Percentiles rank a stretch among this genome's conserved stretches.
These are phyloP conservation scores for Erythrocercus mccallii DNA, from an alignment of 2,113 vertebrate genomes.

Conservation along the genomic window DNA sequence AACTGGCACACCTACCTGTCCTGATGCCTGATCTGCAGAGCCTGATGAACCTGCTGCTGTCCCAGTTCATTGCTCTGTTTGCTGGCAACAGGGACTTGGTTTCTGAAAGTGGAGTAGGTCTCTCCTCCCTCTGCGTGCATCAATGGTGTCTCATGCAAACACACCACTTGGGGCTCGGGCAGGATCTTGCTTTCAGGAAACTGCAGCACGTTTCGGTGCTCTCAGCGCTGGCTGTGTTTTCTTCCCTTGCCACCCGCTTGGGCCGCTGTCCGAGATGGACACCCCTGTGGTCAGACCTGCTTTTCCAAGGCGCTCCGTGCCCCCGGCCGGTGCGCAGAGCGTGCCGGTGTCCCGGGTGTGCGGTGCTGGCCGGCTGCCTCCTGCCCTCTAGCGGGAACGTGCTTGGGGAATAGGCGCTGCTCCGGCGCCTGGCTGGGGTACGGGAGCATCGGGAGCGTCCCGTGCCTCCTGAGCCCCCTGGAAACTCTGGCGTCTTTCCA, in stretches of 20 bases:
- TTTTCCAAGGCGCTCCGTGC: background rate
- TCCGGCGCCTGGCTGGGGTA: background rate
- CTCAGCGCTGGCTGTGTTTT: background rate
- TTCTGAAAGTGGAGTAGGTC: constrained; percentile 9
- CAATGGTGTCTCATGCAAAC: background rate
- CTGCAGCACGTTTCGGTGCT: fast-evolving
- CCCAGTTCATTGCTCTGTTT: background rate
- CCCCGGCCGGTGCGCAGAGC: background rate
- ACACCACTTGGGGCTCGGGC: background rate
- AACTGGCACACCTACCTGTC: background rate
- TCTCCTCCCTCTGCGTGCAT: background rate
- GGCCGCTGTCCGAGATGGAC: background rate
- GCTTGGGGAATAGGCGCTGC: background rate
- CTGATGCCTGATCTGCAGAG: background rate
- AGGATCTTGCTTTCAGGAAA: background rate
- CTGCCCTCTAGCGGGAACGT: background rate
- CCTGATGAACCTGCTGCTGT: background rate
- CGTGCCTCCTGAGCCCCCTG: background rate
- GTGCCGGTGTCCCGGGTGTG: fast-evolving
- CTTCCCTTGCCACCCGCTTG: background rate
- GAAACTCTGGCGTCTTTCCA: background rate
- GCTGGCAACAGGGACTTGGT: background rate
- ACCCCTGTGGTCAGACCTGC: background rate
- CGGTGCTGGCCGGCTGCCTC: background rate
- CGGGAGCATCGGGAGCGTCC: fast-evolving